A percentile compares a stretch with the other conserved stretches of the same genome.
Conservation (phyloP, 2,797 vertebrate species). For the Parauchenoglanis punctatus region DNA sequence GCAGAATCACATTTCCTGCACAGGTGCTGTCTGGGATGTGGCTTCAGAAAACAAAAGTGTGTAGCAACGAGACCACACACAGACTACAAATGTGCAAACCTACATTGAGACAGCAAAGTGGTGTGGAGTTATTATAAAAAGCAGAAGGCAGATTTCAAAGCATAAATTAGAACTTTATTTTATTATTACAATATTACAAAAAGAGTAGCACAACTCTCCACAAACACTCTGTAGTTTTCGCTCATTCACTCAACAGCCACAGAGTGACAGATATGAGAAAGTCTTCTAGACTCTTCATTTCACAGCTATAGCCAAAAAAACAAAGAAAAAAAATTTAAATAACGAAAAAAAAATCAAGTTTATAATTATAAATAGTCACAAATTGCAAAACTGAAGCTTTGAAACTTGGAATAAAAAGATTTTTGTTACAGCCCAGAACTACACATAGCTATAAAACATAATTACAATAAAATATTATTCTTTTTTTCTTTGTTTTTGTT, state of each 20-base stretch:
- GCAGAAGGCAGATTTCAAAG: constrained; percentile 68
- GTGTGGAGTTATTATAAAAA: neutral
- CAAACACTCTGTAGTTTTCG: constrained; percentile 71
- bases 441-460: constrained; percentile 86
- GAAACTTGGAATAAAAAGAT: constrained; percentile 71
- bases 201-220: constrained; percentile 96
- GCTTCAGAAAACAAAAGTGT: constrained; percentile 6
- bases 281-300: constrained; percentile 74
- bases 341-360: constrained; percentile 80
- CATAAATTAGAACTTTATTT: constrained; percentile 97
- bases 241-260: constrained; percentile 78
- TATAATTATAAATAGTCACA: constrained; percentile 88
- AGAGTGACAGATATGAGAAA: constrained; percentile 78
- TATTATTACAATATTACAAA: constrained; percentile 93
- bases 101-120: neutral
- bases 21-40: constrained; percentile 14
- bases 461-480: constrained; percentile 85
- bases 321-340: constrained; percentile 70
- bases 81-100: neutral
- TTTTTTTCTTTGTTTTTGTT: constrained; percentile 76
- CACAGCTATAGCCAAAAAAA: constrained; percentile 78
- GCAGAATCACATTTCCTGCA: constrained; percentile 1
- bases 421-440: constrained; percentile 83
- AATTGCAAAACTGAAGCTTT: constrained; percentile 83
- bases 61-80: neutral